These are phyloP conservation scores for Chrysogorgia sp. DNA, from an alignment of 92 coral and sea anemone genomes.

Conservation along the genomic window DNA sequence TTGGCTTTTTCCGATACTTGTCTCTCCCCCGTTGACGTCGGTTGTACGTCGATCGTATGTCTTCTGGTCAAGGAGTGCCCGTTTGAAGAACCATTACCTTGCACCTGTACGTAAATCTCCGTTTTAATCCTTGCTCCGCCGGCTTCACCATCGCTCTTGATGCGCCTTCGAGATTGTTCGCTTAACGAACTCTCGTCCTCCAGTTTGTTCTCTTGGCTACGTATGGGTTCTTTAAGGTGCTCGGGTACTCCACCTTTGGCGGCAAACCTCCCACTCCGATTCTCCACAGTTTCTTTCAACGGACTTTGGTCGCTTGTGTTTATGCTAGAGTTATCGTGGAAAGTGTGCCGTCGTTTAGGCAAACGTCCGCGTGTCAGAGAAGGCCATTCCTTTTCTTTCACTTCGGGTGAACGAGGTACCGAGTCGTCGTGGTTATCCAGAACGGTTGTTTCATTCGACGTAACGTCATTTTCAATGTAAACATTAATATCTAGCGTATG, in stretches of 20 bases:
- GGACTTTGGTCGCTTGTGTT: background rate
- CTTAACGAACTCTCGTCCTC: background rate
- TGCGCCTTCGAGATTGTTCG: background rate
- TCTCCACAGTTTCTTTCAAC: slow-evolving; percentile 1
- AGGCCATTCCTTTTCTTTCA: background rate
- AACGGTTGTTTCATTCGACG: background rate
- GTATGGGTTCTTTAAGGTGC: background rate
- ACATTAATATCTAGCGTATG: background rate
- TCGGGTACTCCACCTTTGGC: background rate
- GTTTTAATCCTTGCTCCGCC: background rate
- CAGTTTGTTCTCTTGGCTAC: background rate
- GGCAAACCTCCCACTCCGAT: slow-evolving; percentile 21
- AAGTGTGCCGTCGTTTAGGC: slow-evolving; percentile 23
- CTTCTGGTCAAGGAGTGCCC: slow-evolving; percentile 14
- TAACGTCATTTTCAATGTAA: background rate
- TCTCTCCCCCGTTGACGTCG: background rate
- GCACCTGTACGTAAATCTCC: background rate
- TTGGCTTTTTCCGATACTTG: background rate
- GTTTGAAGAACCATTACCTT: background rate
- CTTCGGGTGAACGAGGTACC: background rate
- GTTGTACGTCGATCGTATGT: slow-evolving; percentile 16
- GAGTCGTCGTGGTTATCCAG: background rate
- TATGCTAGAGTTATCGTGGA: background rate
- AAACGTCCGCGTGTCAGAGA: background rate
- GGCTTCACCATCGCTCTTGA: slow-evolving; percentile 6